phyloP scores from a whole-genome alignment of 2,888 invertebrate genomes.

The Amiota communis region DNA sequence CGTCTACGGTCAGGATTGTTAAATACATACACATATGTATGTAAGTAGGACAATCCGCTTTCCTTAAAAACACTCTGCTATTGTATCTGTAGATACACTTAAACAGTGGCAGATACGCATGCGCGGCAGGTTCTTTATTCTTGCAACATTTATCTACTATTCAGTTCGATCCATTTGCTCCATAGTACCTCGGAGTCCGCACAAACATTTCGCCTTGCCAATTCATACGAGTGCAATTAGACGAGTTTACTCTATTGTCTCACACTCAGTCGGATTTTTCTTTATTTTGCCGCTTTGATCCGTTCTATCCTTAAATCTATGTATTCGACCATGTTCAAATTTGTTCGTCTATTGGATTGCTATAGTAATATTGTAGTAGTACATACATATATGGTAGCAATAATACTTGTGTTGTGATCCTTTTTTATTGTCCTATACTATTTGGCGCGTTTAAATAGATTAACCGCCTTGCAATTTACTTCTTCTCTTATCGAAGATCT shows the following conservation, averaged over 20 bases:
- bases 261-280: slow-evolving; percentile 47
- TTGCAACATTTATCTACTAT: slow-evolving; percentile 3
- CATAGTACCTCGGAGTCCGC: background rate
- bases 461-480: slow-evolving; percentile 73
- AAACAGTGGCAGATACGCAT: slow-evolving; percentile 47
- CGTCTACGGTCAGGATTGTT: too few species aligned
- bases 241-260: slow-evolving; percentile 43
- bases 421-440: slow-evolving; percentile 36
- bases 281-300: slow-evolving; percentile 56
- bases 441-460: slow-evolving; percentile 74
- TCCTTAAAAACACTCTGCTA: too few species aligned
- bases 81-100: too few species aligned
- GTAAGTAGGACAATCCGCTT: slow-evolving; percentile 44
- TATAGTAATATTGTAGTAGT: slow-evolving; percentile 35
- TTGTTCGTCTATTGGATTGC: slow-evolving; percentile 11
- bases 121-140: slow-evolving; percentile 50
- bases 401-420: too few species aligned
- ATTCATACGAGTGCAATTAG: slow-evolving; percentile 65
- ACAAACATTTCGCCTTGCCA: slow-evolving; percentile 31
- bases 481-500: background rate
- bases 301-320: slow-evolving; percentile 63
- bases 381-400: slow-evolving; percentile 34
- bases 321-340: slow-evolving; percentile 56
- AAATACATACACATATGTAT: too few species aligned
- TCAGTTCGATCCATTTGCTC: slow-evolving; percentile 20